phyloP scores from a whole-genome alignment of 2,113 vertebrate species.

The Egretta garzetta region DNA sequence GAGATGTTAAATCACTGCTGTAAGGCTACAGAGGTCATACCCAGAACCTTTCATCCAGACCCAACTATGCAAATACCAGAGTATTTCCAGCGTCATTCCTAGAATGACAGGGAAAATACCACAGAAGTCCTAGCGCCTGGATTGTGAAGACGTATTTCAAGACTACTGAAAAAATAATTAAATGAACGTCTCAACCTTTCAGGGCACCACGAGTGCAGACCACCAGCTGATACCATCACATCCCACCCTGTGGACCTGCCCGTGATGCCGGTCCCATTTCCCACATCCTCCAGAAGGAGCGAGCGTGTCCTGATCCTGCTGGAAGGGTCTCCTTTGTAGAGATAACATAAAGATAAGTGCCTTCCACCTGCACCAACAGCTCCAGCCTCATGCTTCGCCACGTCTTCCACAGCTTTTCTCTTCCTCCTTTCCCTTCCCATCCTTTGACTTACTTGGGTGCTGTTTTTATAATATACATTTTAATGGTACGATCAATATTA shows the following conservation, averaged over 20 bases:
- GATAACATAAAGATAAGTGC: accelerated
- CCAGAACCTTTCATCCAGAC: background rate
- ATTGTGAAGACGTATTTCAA: background rate
- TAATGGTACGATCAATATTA: background rate
- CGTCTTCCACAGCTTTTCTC: background rate
- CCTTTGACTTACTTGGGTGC: background rate
- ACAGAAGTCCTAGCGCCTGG: background rate
- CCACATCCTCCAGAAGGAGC: accelerated
- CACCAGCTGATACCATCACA: background rate
- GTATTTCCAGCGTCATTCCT: background rate
- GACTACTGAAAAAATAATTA: background rate
- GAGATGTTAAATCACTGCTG: background rate
- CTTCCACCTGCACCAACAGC: background rate
- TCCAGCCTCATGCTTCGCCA: accelerated
- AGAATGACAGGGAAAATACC: background rate
- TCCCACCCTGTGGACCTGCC: too few relatives aligned
- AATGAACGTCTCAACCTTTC: background rate
- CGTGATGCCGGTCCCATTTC: accelerated
- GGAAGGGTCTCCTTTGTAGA: background rate
- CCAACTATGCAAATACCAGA: background rate
- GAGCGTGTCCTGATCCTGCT: background rate
- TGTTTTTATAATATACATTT: background rate
- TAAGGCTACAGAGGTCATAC: background rate
- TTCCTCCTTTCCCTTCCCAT: background rate
- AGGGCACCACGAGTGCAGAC: background rate